phyloP scores from a whole-genome alignment of 2,113 vertebrate genomes.

The Hymenochirus boettgeri region DNA sequence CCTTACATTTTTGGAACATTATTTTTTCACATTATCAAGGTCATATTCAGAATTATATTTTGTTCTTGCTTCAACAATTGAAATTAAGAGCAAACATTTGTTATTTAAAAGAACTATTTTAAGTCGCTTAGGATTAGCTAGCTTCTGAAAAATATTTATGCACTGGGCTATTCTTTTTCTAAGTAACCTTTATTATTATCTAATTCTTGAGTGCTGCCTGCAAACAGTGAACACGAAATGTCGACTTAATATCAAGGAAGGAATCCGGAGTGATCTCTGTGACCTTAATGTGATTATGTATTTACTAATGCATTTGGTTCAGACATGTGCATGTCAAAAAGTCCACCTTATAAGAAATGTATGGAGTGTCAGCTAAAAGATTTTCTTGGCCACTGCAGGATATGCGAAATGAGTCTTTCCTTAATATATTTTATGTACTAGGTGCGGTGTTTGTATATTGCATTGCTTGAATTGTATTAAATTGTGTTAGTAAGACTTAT shows the following conservation, averaged over 20 bases:
- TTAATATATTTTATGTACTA: slow-evolving; percentile 12
- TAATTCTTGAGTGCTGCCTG: slow-evolving; percentile 48
- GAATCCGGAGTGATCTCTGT: slow-evolving; percentile 49
- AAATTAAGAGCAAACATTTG: no score
- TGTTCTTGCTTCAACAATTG: no score
- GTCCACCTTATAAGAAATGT: slow-evolving; percentile 60
- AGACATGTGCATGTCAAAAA: slow-evolving; percentile 51
- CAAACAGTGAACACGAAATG: slow-evolving; percentile 47
- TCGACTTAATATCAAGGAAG: slow-evolving; percentile 48
- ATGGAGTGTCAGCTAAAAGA: slow-evolving; percentile 50
- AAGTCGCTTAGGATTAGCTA: no score
- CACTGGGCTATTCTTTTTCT: slow-evolving; percentile 56
- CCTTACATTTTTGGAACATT: no score
- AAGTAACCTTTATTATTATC: slow-evolving; percentile 56
- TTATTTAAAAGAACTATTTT: no score
- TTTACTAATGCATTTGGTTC: slow-evolving; percentile 55
- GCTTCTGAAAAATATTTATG: slow-evolving; percentile 71
- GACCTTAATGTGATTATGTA: slow-evolving; percentile 62
- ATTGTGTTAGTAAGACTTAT: slow-evolving; percentile 18
- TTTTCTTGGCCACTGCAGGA: slow-evolving; percentile 40
- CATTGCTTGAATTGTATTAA: slow-evolving; percentile 31
- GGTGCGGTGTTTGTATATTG: slow-evolving; percentile 9
- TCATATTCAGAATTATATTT: no score
- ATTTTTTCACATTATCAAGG: no score
- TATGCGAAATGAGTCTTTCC: slow-evolving; percentile 44